Conservation (phyloP, 1,140 invertebrate genomes). For the Procambarus virginalis region DNA sequence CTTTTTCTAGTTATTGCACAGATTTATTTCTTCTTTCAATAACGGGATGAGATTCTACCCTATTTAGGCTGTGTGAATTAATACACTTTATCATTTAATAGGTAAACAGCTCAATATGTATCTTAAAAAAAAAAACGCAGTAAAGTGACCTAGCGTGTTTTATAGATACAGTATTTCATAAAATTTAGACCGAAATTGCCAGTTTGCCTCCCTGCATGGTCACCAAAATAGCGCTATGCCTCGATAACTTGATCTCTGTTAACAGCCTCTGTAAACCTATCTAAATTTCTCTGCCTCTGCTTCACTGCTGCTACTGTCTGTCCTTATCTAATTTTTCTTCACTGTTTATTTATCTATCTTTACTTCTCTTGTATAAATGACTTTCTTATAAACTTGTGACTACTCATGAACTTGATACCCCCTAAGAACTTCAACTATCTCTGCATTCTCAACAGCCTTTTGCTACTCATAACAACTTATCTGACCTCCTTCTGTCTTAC, state of each 20-base stretch:
- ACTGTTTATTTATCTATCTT: not conserved
- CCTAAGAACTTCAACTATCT: not conserved
- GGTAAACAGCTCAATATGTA: not conserved
- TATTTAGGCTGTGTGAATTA: not conserved
- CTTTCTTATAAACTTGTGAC: not conserved
- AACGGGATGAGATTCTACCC: slow-evolving; percentile 10
- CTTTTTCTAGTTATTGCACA: not conserved
- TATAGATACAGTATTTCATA: not conserved
- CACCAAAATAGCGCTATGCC: slow-evolving; percentile 6
- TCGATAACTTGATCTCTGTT: not conserved
- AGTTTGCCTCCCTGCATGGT: slow-evolving; percentile 16
- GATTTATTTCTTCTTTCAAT: not conserved
- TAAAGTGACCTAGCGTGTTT: not conserved
- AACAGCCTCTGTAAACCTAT: not conserved
- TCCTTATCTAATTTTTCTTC: not conserved
- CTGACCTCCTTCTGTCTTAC: not conserved
- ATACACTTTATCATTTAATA: not conserved
- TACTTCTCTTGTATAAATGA: not conserved
- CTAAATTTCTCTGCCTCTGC: not conserved
- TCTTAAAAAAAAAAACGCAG: not conserved
- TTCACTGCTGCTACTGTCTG: not conserved
- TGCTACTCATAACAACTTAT: not conserved
- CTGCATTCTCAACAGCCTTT: not conserved
- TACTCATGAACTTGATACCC: not conserved
- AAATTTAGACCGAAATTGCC: not conserved